Evolutionary conservation across 2,113 vertebrate genomes (phyloP).

Genomic region (Pygoscelis antarcticus): DNA sequence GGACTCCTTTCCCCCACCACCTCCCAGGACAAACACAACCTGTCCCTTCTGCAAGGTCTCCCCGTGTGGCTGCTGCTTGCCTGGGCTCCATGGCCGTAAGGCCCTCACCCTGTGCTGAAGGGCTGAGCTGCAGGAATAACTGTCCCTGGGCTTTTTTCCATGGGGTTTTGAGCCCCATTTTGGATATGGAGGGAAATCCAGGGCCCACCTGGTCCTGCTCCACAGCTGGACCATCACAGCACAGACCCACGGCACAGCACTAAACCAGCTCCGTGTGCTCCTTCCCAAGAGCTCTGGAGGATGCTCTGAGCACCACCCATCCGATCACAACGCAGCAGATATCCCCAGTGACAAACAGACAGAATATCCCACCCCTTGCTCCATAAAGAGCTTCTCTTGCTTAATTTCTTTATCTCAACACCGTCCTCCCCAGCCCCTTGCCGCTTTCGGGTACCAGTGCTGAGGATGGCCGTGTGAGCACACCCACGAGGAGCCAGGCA

Average conservation of each 20-base stretch:
- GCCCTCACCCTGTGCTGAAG: rapidly evolving
- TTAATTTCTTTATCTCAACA: neutral
- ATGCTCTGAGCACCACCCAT: rapidly evolving
- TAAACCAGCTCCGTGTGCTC: neutral
- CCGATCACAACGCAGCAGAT: neutral
- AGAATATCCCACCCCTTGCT: neutral
- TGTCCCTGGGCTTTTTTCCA: neutral
- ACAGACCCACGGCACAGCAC: neutral
- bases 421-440: neutral
- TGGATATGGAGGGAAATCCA: neutral
- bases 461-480: rapidly evolving
- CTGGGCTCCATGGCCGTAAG: rapidly evolving
- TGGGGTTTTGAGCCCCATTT: neutral
- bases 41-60: neutral
- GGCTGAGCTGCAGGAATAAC: neutral
- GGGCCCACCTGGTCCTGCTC: neutral
- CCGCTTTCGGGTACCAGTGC: neutral
- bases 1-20: neutral
- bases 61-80: neutral
- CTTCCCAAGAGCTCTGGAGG: neutral
- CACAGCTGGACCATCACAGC: neutral
- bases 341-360: rapidly evolving
- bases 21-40: neutral
- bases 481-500: rapidly evolving
- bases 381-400: neutral